Conservation (phyloP, 2,888 invertebrate genomes). For the Pseudococcus longispinus region DNA sequence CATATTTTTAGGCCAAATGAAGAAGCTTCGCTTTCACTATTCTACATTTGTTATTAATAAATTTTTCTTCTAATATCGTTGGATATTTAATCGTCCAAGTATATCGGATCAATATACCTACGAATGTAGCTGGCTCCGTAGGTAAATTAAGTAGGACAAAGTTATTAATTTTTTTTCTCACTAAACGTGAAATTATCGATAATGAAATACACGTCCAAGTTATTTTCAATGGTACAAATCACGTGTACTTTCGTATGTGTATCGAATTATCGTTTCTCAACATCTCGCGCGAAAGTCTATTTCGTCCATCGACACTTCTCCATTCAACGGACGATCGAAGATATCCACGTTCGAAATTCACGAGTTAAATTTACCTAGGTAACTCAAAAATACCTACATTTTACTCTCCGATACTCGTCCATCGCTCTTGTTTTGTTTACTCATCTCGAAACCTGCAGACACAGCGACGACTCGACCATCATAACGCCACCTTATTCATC, state of each 20-base stretch:
- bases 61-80: background rate
- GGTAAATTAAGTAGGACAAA: background rate
- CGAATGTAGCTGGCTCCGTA: background rate
- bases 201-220: background rate
- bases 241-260: no score
- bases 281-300: background rate
- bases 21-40: slow-evolving; percentile 14
- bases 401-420: background rate
- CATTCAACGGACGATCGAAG: background rate
- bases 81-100: background rate
- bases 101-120: background rate
- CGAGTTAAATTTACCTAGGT: no score
- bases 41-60: background rate
- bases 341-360: no score
- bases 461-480: background rate
- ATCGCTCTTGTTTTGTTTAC: background rate
- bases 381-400: background rate
- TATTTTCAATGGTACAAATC: background rate
- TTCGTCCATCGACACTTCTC: background rate
- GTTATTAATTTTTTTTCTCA: background rate
- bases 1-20: slow-evolving; percentile 19
- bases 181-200: background rate
- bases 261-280: background rate
- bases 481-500: background rate
- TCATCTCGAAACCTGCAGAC: background rate